phyloP scores from a whole-genome alignment of 2,113 vertebrate genomes.

The Zosterops hypoxanthus region DNA sequence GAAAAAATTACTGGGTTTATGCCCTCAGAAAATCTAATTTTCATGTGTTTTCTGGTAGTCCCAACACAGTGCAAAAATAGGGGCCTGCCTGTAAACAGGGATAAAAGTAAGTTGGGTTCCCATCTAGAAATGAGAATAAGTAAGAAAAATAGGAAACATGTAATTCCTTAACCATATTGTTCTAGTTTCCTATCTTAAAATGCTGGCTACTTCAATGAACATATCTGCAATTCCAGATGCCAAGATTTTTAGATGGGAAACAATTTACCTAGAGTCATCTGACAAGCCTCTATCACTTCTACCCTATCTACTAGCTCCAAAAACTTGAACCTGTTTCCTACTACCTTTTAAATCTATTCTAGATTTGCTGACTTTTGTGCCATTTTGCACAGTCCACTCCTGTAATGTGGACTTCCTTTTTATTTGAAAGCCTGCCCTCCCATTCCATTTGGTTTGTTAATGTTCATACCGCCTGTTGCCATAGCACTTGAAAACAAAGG shows the following conservation, averaged over 20 bases:
- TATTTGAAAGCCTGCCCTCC: not conserved
- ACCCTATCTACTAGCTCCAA: not conserved
- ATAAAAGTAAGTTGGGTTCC: not conserved
- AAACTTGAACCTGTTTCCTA: not conserved
- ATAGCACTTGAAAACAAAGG: not conserved
- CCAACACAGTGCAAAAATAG: not conserved
- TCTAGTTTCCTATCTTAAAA: not conserved
- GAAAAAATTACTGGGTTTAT: not conserved
- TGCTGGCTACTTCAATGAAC: not conserved
- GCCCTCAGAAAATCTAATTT: not conserved
- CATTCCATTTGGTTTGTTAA: not conserved
- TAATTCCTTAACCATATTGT: not conserved
- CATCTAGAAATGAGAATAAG: not conserved
- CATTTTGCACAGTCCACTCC: not conserved
- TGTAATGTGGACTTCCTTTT: not conserved
- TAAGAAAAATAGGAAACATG: not conserved
- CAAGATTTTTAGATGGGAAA: not conserved
- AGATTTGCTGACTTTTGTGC: rapidly evolving
- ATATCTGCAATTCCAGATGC: not conserved
- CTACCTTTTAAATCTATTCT: not conserved
- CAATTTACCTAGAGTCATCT: not conserved
- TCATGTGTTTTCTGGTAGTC: not conserved
- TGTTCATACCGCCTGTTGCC: not conserved
- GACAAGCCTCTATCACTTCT: not conserved
- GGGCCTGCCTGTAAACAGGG: not conserved